Evolutionary conservation across 2,888 invertebrate genomes (phyloP), one percentile per base, ranked within the genome.

Genomic region (Philereme transversata): DNA sequence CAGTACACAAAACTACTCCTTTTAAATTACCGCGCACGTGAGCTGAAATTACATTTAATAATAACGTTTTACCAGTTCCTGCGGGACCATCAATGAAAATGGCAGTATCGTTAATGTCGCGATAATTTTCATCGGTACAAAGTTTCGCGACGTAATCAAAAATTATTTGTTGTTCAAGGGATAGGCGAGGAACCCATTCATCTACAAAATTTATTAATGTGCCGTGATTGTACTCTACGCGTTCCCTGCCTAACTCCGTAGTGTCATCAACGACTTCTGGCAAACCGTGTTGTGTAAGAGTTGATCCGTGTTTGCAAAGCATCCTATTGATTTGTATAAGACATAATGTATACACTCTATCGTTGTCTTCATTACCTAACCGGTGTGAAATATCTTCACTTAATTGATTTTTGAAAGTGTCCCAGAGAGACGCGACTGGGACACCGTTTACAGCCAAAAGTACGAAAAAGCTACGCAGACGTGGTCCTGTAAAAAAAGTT

Each of bases 171-270:
- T 38, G 36, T 38, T 38, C 36, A 5, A 5, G 36, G 5, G 36
- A 38, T 7, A 4, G 7, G 5, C 5, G 7, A 5, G 7, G 36
- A 6, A 38, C 5, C 36, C 36, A 38, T 7, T 38, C 5, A 9
- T 48, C 48, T 34, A 48, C 5, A 22, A 8, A 38, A 7, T 38
- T 40, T 8, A 11, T 4, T 5, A 50, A 33, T 3, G 4, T 6
- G 5, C 36, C 52, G 11, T 33, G 35, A 44, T 44, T 44, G 36
- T 52, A 44, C 5, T 52, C 52, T 11, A 52, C 35, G 44, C 44
- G 45, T 44, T 52, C 52, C 35, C 52, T 44, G 44, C 52, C 52
- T 36, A 36, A 36, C 11, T 52, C 52, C 2, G 52, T 52, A n/a
- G 52, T 52, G 9, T 35, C 10, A 34, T 52, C 52, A 6, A 38